Evolutionary conservation across 2,888 invertebrate genomes (phyloP), one percentile per base, ranked within the genome.

Genomic region (Mantis religiosa): DNA sequence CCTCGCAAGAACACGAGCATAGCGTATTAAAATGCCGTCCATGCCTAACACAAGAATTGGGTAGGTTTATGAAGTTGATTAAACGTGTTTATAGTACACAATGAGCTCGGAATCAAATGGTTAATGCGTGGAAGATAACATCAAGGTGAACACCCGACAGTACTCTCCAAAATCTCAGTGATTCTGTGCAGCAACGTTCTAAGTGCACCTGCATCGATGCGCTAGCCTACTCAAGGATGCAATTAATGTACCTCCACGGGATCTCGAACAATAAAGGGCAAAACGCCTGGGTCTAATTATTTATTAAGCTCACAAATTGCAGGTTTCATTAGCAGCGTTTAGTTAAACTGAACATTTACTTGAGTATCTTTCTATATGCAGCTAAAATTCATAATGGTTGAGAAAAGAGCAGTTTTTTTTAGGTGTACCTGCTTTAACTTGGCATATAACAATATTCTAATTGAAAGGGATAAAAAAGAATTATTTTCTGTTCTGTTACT

Each of bases 21-120:
- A 71, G 54, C 54, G 34, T 27, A 85, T 85, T 85, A 85, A 47
- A 25, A 85, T 85, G 47, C 85, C 20, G 41, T 9, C 28, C 86
- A 81, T n/a, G 81, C 81, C 9, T 28, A 30, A 14, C 81, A 71
- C 71, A 81, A 81, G 81, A 86, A 86, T 86, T 86, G 86, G 86
- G 86, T 28, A 86, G 86, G 86, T 71, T 28, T 81, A 86, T 86
- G 81, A 20, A 86, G 86, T 86, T 86, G 86, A 86, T 86, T 86
- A 86, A 86, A 86, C 86, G 86, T 86, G 86, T 86, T 86, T 86
- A 86, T 86, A 81, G 86, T 86, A 81, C 81, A 86, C 86, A 86
- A 86, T 86, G 86, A 86, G 86, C 86, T 86, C 71, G 30, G 86
- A 86, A 86, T 86, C 71, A 86, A 71, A 86, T 86, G 86, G 71